These are phyloP conservation scores for Atractosteus spatula DNA, from an alignment of 2,113 vertebrate species.

Conservation along the genomic window DNA sequence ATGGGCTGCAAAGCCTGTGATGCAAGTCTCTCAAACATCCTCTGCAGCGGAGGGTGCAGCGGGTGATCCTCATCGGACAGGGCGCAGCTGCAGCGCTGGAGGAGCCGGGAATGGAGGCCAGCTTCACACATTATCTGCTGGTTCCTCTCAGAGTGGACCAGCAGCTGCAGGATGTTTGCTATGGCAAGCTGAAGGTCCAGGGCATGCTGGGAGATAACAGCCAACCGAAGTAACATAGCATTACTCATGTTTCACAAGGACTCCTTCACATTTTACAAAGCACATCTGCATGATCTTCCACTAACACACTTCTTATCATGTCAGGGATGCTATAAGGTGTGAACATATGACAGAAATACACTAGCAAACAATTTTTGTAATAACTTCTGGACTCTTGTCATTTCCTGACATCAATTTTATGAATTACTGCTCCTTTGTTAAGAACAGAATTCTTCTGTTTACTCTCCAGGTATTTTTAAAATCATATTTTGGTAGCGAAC, in stretches of 20 bases:
- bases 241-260: no score
- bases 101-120: constrained; percentile 82
- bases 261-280: no score
- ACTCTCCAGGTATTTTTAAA: not conserved
- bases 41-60: constrained; percentile 88
- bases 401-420: no score
- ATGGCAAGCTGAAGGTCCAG: constrained; percentile 92
- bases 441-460: no score
- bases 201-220: constrained; percentile 70
- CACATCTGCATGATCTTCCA: no score
- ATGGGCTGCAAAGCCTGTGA: constrained; percentile 93
- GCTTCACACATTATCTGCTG: constrained; percentile 95
- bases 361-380: no score
- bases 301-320: no score
- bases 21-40: constrained; percentile 95
- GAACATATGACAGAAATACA: no score
- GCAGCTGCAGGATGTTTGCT: constrained; percentile 88
- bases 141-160: constrained; percentile 91
- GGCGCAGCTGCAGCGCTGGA: constrained; percentile 88
- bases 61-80: constrained; percentile 92
- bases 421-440: no score
- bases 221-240: no score
- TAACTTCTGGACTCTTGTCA: no score
- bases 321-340: no score
- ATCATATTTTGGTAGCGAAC: not conserved